phyloP scores from a whole-genome alignment of 2,888 invertebrate species.

The Phyto melanocephala region DNA sequence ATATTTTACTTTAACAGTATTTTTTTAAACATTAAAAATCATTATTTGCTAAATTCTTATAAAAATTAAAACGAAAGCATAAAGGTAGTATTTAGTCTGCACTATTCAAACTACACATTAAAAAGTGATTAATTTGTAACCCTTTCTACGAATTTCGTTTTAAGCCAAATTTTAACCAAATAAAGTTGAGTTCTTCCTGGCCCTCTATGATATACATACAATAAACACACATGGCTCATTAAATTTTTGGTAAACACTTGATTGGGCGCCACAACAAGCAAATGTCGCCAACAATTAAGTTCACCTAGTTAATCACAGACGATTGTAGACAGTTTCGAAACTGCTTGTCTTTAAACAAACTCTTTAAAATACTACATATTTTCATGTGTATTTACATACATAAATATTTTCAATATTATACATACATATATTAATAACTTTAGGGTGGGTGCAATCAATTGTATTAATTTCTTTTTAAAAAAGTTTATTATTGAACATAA shows the following conservation, averaged over 20 bases:
- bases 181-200: slow-evolving; percentile 11
- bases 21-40: too few relatives aligned
- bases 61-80: too few relatives aligned
- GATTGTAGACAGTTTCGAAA: slow-evolving; percentile 67
- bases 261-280: slow-evolving; percentile 74
- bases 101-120: too few relatives aligned
- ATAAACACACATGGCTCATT: slow-evolving; percentile 60
- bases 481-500: slow-evolving; percentile 45
- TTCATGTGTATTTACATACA: too few relatives aligned
- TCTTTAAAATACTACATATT: too few relatives aligned
- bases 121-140: slow-evolving; percentile 27
- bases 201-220: slow-evolving; percentile 49
- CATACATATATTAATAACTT: slow-evolving; percentile 24
- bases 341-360: slow-evolving; percentile 66
- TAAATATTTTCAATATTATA: slow-evolving; percentile 7
- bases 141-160: slow-evolving; percentile 53
- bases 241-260: slow-evolving; percentile 71
- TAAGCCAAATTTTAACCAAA: slow-evolving; percentile 32
- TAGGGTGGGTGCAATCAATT: slow-evolving; percentile 65
- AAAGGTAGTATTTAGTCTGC: too few relatives aligned
- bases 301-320: slow-evolving; percentile 66
- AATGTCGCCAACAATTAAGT: slow-evolving; percentile 70
- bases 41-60: too few relatives aligned
- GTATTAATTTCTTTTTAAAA: slow-evolving; percentile 55
- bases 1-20: too few relatives aligned